Conservation (phyloP, 2,797 vertebrate species). For the Sparidentex hasta region DNA sequence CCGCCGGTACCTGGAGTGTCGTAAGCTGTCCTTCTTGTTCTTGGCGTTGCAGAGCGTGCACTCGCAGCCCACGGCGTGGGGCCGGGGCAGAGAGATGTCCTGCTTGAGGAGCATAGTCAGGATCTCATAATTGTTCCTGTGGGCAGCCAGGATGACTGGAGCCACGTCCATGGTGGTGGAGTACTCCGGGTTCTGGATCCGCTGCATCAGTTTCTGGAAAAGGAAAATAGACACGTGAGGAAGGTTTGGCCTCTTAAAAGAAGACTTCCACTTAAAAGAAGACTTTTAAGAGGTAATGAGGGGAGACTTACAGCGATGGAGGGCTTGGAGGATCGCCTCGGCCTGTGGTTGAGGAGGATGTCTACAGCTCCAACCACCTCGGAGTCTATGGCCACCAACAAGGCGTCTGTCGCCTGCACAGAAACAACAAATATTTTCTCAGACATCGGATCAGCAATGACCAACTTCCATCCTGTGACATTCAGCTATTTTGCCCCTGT, state of each 20-base stretch:
- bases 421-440: slow-evolving; percentile 33
- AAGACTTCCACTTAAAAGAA: too few species aligned
- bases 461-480: neutral
- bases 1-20: slow-evolving; percentile 93
- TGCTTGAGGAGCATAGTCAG: slow-evolving; percentile 98
- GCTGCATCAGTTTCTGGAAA: slow-evolving; percentile 96
- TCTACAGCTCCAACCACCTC: slow-evolving; percentile 99
- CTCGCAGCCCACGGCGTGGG: slow-evolving; percentile 98
- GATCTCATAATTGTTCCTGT: slow-evolving; percentile 99
- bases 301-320: slow-evolving; percentile 93
- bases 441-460: neutral
- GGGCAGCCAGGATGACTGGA: slow-evolving; percentile 98
- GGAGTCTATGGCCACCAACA: slow-evolving; percentile 97
- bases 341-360: slow-evolving; percentile 96
- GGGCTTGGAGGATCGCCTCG: slow-evolving; percentile 94
- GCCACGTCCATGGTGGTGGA: slow-evolving; percentile 99
- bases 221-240: slow-evolving; percentile 49
- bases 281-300: neutral
- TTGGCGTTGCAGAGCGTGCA: slow-evolving; percentile 98
- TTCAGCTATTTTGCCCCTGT: too few species aligned
- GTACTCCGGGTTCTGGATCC: slow-evolving; percentile 98
- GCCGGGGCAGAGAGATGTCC: slow-evolving; percentile 96
- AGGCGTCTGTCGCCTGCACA: slow-evolving; percentile 92
- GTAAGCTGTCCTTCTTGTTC: slow-evolving; percentile 98
- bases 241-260: too few species aligned